Conservation (phyloP, 2,888 invertebrate species). For the Epirrhoe alternata region DNA sequence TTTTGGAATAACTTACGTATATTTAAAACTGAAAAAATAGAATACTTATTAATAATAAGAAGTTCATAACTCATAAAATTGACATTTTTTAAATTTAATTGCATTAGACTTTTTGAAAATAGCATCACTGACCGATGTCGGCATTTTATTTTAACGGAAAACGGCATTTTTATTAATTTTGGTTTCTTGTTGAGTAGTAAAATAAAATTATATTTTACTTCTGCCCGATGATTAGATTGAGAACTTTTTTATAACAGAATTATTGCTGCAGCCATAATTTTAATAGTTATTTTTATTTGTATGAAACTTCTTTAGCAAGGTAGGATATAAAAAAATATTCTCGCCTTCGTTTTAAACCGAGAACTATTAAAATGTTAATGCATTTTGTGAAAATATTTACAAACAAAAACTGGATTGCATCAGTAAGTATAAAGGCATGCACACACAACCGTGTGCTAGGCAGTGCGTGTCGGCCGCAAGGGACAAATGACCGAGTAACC, state of each 20-base stretch:
- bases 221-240: background rate
- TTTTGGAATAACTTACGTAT: conserved; percentile 6
- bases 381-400: conserved; percentile 30
- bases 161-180: no score
- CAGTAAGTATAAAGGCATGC: conserved; percentile 53
- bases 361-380: conserved; percentile 25
- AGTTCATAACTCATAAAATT: background rate
- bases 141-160: background rate
- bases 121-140: background rate
- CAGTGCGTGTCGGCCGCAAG: conserved; percentile 69
- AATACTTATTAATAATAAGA: background rate
- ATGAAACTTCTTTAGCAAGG: background rate
- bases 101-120: background rate
- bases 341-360: conserved; percentile 10
- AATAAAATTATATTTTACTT: background rate
- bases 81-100: background rate
- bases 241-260: no score
- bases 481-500: conserved; percentile 78
- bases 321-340: conserved; percentile 6
- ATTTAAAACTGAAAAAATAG: conserved; percentile 5
- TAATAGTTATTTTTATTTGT: no score
- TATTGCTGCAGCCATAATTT: no score
- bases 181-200: background rate
- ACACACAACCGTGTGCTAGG: conserved; percentile 58
- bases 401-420: conserved; percentile 47